phyloP scores from a whole-genome alignment of 2,888 invertebrate genomes.

The Phaonia tiefii region DNA sequence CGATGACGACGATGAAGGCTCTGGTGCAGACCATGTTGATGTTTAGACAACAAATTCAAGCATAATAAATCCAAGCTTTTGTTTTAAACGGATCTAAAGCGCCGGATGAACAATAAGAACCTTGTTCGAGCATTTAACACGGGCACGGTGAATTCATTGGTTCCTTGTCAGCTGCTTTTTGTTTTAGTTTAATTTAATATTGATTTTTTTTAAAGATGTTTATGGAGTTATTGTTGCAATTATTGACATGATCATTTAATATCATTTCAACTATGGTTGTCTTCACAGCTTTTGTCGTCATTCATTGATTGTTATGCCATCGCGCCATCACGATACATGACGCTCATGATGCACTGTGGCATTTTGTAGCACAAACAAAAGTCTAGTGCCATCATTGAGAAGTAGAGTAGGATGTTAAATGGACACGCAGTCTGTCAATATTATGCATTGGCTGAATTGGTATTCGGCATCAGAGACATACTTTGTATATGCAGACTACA shows the following conservation, averaged over 20 bases:
- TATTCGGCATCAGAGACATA: too few species aligned
- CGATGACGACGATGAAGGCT: background rate
- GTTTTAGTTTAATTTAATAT: background rate
- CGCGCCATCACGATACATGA: too few species aligned
- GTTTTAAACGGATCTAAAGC: conserved; percentile 20
- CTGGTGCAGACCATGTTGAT: background rate
- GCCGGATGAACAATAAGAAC: conserved; percentile 61
- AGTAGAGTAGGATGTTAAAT: too few species aligned
- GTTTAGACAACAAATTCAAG: conserved; percentile 1
- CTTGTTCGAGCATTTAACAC: conserved; percentile 63
- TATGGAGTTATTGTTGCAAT: background rate
- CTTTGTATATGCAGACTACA: too few species aligned
- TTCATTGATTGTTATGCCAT: too few species aligned
- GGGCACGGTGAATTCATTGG: conserved; percentile 20
- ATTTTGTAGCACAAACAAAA: too few species aligned
- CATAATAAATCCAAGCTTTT: background rate
- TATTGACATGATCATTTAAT: background rate
- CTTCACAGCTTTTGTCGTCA: too few species aligned
- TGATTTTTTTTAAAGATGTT: background rate
- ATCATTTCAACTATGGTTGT: background rate
- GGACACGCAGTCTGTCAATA: too few species aligned
- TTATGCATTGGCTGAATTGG: too few species aligned
- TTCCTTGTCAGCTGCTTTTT: background rate
- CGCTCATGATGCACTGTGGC: too few species aligned
- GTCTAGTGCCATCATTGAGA: too few species aligned